Base-by-base conservation (phyloP, 2,888 invertebrate species). In the Cremastinae sp. region DNA sequence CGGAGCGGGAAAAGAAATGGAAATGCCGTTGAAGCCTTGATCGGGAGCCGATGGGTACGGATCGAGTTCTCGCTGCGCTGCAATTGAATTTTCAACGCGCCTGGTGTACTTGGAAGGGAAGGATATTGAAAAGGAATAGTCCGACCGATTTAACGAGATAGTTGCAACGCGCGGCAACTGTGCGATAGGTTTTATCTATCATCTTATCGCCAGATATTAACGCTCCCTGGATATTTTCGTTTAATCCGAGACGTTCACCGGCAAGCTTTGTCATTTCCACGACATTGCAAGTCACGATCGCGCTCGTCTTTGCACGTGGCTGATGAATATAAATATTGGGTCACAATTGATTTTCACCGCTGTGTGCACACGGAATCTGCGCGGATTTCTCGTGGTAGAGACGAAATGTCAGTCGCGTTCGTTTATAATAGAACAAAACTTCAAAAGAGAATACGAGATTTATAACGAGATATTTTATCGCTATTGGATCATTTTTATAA, bases 371-470 rank as follows among this genome's bases (percentile, higher is more conserved):
- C 66, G 9, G 16, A 35, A 5, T 51, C 10, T 5, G 3, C 8
- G n/a, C n/a, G n/a, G n/a, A n/a, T n/a, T n/a, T n/a, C n/a, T n/a
- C n/a, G n/a, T n/a, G n/a, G n/a, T n/a, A n/a, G n/a, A n/a, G n/a
- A n/a, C n/a, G n/a, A n/a, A 56, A 75, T 75, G 71, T 71, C 71
- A 71, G 62, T 73, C 64, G 53, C 61, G 55, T 69, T 76, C 69
- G 53, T n/a, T n/a, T n/a, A n/a, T n/a, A 68, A 76, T 59, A 74
- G 77, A 69, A 53, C 65, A 41, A 56, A 71, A 74, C 51, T 72
- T 74, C 72, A 64, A 76, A 73, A 65, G 69, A 76, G n/a, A n/a
- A n/a, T n/a, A n/a, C n/a, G n/a, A 76, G 71, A 71, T 65, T 76
- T 74, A 72, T 77, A 76, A 74, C 76, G 79, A 77, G 68, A 72